phyloP scores from a whole-genome alignment of 2,797 vertebrate genomes.

The Pogoniulus pusillus region DNA sequence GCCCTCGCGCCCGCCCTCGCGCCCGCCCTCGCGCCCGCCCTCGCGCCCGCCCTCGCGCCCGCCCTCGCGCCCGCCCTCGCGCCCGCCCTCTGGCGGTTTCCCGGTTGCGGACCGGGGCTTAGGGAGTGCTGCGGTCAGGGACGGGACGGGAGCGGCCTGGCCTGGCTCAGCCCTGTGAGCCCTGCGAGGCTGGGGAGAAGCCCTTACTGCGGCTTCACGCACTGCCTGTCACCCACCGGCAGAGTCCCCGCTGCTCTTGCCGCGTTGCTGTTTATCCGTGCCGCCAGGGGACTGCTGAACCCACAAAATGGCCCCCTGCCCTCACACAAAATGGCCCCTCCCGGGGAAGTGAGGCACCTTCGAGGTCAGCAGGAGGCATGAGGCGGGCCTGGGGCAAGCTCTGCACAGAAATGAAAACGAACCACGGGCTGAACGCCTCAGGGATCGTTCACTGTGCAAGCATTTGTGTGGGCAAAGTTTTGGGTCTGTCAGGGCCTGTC shows the following conservation, averaged over 20 bases:
- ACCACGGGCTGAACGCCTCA: accelerated
- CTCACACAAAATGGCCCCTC: constrained; percentile 56
- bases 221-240: accelerated
- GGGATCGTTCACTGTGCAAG: accelerated
- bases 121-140: accelerated
- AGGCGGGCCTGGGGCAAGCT: background rate
- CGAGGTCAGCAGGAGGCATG: accelerated
- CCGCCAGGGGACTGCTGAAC: background rate
- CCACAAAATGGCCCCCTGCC: constrained; percentile 56
- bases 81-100: too few species aligned
- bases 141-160: accelerated
- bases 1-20: too few species aligned
- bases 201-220: accelerated
- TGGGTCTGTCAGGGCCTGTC: background rate
- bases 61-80: too few species aligned
- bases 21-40: too few species aligned
- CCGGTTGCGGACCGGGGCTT: too few species aligned
- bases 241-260: accelerated
- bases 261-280: accelerated
- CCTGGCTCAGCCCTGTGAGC: too few species aligned
- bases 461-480: background rate
- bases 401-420: accelerated
- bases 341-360: accelerated
- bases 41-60: too few species aligned
- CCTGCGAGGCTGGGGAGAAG: accelerated